phyloP scores from a whole-genome alignment of 2,113 vertebrate species.

The Cyanoliseus patagonus region DNA sequence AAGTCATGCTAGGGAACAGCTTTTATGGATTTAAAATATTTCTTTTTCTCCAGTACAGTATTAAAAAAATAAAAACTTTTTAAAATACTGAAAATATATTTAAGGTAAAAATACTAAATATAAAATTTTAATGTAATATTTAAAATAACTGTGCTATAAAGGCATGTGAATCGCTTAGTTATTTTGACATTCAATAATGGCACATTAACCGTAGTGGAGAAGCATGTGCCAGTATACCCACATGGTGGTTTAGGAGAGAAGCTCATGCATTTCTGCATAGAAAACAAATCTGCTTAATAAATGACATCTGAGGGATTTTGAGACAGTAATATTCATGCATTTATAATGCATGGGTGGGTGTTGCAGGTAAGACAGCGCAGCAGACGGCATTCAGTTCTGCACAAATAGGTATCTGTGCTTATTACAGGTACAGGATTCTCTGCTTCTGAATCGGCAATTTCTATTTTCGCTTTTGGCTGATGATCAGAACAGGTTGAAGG shows the following conservation, averaged over 20 bases:
- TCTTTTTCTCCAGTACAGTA: slow-evolving; percentile 23
- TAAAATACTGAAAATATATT: slow-evolving; percentile 62
- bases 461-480: not conserved
- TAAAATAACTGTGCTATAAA: slow-evolving; percentile 61
- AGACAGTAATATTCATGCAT: not conserved
- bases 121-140: slow-evolving; percentile 53
- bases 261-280: slow-evolving; percentile 51
- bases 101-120: slow-evolving; percentile 68
- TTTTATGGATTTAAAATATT: slow-evolving; percentile 21
- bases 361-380: slow-evolving; percentile 18
- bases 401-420: not conserved
- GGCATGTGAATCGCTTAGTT: slow-evolving; percentile 37
- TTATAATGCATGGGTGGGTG: not conserved
- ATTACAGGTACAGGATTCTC: not conserved
- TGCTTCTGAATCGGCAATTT: slow-evolving; percentile 6
- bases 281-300: slow-evolving; percentile 17
- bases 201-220: slow-evolving; percentile 13
- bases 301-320: not conserved
- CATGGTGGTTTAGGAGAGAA: slow-evolving; percentile 27
- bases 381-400: not conserved
- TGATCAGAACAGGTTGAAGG: not conserved
- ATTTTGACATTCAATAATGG: slow-evolving; percentile 46
- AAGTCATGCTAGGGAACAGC: not conserved
- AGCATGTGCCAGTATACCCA: slow-evolving; percentile 10
- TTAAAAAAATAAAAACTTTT: slow-evolving; percentile 71